Base-by-base conservation (phyloP, 2,113 vertebrate species). In the Apeltes quadracus region DNA sequence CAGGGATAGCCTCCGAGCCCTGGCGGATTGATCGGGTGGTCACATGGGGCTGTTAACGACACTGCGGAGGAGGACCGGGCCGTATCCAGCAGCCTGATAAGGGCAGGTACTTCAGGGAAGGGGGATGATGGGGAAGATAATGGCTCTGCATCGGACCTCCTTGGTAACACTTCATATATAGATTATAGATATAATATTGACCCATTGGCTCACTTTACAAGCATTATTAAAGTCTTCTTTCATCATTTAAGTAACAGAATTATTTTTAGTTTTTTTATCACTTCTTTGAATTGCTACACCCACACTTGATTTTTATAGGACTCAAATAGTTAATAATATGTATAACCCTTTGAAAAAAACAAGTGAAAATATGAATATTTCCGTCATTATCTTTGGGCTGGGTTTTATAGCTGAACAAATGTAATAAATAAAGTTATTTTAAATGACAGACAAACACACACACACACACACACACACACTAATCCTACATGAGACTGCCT, bases 21-120 rank as follows among this genome's bases (percentile, higher is more conserved):
- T 22, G 39, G 43, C 25, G 80, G 88, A 85, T 87, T 89, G 88
- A 92, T 90, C 74, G 66, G 72, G 57, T 44, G 22, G 44, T 83
- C 79, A 61, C 76, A 44, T 66, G 76, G 82, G 65, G 82, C 83
- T 70, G 84, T 87, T 88, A 88, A 72, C 43, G 69, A 70, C 79
- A 71, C 75, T 61, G 84, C 65, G 67, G 85, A 81, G 78, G 78
- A 82, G 69, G 68, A 81, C 72, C 48, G 69, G 8, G 41, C 46
- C 8, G 16, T 62, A 63, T 76, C 76, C 80, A 71, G 59, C 55
- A 58, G 23, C 29, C 62, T 87, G 87, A 87, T 88, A 88, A 91
- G 85, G 81, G 79, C 84, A 89, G 79, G 48, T 61, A 78, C 85
- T 85, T 85, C 83, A 79, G 69, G 55, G 73, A 55, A 54, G 38